A percentile compares a stretch with the other conserved stretches of the same genome.
phyloP scores from a whole-genome alignment of 1,140 invertebrate species.

The Aradophagus sp. region DNA sequence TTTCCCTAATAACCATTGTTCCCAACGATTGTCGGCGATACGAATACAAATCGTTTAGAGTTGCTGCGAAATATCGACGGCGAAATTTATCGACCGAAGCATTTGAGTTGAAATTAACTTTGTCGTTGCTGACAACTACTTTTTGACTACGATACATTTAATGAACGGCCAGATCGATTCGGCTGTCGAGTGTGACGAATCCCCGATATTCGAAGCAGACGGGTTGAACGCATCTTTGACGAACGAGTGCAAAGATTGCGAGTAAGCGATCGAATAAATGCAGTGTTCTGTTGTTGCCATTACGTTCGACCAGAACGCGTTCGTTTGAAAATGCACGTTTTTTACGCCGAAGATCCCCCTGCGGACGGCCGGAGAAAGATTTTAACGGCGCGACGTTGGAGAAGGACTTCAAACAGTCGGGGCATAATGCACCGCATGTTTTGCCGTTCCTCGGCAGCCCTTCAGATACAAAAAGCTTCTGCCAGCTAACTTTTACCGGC shows the following conservation, averaged over 20 bases:
- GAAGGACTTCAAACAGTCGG: conserved; percentile 54
- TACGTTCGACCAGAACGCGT: conserved; percentile 44
- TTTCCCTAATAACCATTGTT: too few relatives aligned
- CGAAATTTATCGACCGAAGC: too few relatives aligned
- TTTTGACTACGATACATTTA: too few relatives aligned
- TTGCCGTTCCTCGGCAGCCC: conserved; percentile 45
- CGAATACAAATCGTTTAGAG: too few relatives aligned
- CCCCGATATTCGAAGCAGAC: too few relatives aligned
- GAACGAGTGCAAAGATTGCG: conserved; percentile 28
- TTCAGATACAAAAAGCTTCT: conserved; percentile 60
- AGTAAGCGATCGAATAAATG: conserved; percentile 44
- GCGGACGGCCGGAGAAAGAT: conserved; percentile 51
- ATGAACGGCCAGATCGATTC: too few relatives aligned
- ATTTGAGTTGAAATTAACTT: too few relatives aligned
- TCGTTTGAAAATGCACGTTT: conserved; percentile 41
- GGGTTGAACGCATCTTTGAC: not conserved
- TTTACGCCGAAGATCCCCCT: conserved; percentile 40
- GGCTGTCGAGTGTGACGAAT: too few relatives aligned
- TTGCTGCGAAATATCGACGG: too few relatives aligned
- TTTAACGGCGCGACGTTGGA: conserved; percentile 52
- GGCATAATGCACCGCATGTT: conserved; percentile 53
- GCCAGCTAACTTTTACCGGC: conserved; percentile 57
- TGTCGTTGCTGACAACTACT: too few relatives aligned
- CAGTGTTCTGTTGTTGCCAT: conserved; percentile 18
- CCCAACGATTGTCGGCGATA: too few relatives aligned